Evolutionary conservation across 2,113 vertebrate species (phyloP).

Genomic region (Trochalopteron elliotii): DNA sequence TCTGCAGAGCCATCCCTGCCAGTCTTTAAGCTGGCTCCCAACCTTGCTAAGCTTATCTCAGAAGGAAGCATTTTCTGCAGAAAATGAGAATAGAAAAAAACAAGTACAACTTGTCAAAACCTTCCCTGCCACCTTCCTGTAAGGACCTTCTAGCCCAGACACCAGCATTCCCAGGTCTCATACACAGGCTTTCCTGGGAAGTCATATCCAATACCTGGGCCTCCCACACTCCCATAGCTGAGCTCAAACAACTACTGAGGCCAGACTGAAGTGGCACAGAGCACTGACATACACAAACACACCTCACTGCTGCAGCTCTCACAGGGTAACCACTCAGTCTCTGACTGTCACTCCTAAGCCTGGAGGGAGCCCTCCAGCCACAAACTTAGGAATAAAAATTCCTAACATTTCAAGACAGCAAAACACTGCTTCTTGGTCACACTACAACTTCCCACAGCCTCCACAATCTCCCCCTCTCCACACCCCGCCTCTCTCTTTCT

Average conservation of each 20-base stretch:
- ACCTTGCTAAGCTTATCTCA: not conserved
- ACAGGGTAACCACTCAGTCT: not conserved
- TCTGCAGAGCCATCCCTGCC: not conserved
- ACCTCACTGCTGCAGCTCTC: not conserved
- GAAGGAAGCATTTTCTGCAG: not conserved
- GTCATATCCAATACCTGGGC: not conserved
- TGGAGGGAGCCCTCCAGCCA: not conserved
- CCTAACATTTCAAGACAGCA: not conserved
- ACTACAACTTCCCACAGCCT: not conserved
- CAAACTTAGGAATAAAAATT: not conserved
- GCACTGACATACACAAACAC: not conserved
- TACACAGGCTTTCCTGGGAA: not conserved
- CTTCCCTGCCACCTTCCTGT: not conserved
- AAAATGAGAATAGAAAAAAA: not conserved
- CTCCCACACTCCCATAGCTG: not conserved
- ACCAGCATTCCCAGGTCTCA: not conserved
- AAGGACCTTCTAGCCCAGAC: not conserved
- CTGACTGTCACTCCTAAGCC: not conserved
- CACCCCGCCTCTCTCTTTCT: not conserved
- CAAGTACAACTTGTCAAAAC: not conserved
- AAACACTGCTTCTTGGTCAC: not conserved
- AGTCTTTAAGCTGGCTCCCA: not conserved
- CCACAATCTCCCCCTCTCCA: not conserved
- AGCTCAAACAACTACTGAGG: not conserved
- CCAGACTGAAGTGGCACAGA: not conserved